A percentile compares a stretch with the other conserved stretches of the same genome.
These are phyloP conservation scores for Hofmannophila pseudospretella DNA, from an alignment of 2,888 invertebrate species.

Conservation along the genomic window DNA sequence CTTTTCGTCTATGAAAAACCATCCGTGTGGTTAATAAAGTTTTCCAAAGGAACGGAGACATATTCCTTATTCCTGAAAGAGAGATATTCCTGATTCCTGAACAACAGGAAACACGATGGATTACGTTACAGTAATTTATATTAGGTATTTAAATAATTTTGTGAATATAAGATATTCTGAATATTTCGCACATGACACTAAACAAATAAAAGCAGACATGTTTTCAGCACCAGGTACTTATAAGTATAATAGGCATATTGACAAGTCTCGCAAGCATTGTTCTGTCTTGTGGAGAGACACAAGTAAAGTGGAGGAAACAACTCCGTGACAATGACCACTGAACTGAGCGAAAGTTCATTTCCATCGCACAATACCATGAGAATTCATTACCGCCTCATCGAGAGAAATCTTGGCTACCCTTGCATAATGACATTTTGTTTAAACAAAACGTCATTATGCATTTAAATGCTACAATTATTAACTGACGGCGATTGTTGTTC, in stretches of 20 bases:
- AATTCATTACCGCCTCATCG: slow-evolving; percentile 40
- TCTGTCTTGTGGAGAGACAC: slow-evolving; percentile 1
- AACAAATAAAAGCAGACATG: not conserved
- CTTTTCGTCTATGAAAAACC: no score
- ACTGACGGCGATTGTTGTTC: not conserved
- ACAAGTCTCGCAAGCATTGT: slow-evolving; percentile 29
- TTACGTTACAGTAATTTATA: no score
- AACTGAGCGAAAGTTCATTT: slow-evolving; percentile 52
- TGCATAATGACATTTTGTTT: slow-evolving; percentile 9
- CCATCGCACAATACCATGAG: slow-evolving; percentile 44
- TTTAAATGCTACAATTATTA: not conserved
- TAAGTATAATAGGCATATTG: not conserved
- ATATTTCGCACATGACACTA: no score
- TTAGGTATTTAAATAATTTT: no score
- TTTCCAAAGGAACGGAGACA: no score
- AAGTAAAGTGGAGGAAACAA: not conserved
- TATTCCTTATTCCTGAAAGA: no score
- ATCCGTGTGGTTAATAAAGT: no score
- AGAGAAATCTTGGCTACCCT: slow-evolving; percentile 39
- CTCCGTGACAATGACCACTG: slow-evolving; percentile 34
- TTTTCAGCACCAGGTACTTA: no score
- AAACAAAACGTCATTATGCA: no score
- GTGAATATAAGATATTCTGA: no score
- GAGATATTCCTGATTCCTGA: no score
- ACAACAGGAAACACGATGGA: no score